Percentiles rank a stretch among this genome's conserved stretches.
Conservation (phyloP, 1,140 invertebrate species). For the Zelostemma sp. region DNA sequence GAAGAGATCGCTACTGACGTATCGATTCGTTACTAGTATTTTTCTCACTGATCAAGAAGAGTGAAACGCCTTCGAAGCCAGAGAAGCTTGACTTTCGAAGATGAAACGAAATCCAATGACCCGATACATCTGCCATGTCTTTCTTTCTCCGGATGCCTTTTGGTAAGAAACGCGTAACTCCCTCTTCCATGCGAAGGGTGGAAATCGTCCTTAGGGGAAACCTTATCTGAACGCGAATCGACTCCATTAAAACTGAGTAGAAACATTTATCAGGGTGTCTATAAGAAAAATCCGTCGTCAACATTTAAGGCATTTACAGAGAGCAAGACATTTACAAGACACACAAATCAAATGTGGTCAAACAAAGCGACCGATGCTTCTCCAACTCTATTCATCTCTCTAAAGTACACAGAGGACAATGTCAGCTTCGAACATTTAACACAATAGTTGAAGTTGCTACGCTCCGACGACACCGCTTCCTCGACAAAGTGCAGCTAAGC, state of each 20-base stretch:
- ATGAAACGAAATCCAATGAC: slow-evolving; percentile 44
- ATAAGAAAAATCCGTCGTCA: too few relatives aligned
- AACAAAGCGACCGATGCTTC: too few relatives aligned
- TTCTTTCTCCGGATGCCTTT: slow-evolving; percentile 36
- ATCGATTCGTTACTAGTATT: slow-evolving; percentile 24
- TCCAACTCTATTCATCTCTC: too few relatives aligned
- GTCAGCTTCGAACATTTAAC: too few relatives aligned
- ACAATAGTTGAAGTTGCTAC: too few relatives aligned
- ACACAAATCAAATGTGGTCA: too few relatives aligned
- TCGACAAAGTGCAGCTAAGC: too few relatives aligned
- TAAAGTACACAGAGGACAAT: too few relatives aligned
- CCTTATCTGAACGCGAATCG: slow-evolving; percentile 27
- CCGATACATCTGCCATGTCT: slow-evolving; percentile 39
- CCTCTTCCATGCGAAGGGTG: slow-evolving; percentile 22
- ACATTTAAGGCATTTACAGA: too few relatives aligned
- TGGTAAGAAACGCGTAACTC: slow-evolving; percentile 25
- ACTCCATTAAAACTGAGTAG: slow-evolving; percentile 31
- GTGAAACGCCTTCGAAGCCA: slow-evolving; percentile 12
- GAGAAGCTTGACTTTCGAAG: slow-evolving; percentile 28
- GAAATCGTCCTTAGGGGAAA: slow-evolving; percentile 21
- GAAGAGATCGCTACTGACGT: not conserved
- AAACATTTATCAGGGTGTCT: not conserved
- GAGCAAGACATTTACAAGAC: too few relatives aligned
- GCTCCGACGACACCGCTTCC: too few relatives aligned
- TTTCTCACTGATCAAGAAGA: slow-evolving; percentile 24